A percentile compares a stretch with the other conserved stretches of the same genome.
Evolutionary conservation across 92 coral and sea anemone genomes (phyloP).

Genomic region (Palythoa caribaeorum): DNA sequence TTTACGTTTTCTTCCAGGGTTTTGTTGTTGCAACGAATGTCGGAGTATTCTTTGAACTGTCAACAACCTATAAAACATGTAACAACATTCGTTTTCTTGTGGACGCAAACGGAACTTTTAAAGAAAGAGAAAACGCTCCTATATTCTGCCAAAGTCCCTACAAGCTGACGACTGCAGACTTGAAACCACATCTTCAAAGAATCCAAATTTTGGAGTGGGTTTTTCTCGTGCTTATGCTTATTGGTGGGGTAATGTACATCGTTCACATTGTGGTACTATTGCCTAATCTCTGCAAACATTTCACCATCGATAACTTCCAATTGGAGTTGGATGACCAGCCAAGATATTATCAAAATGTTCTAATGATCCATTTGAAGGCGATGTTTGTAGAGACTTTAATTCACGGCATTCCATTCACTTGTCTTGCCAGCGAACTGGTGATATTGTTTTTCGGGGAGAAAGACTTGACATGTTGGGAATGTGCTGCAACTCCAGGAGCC

Average conservation of each 20-base stretch:
- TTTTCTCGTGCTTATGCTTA: conserved; percentile 66
- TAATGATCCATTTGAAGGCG: conserved; percentile 74
- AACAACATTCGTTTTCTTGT: conserved; percentile 62
- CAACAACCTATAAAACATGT: conserved; percentile 65
- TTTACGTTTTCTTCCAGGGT: conserved; percentile 80
- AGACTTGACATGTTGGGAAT: conserved; percentile 85
- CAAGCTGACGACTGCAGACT: conserved; percentile 48
- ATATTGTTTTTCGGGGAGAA: conserved; percentile 80
- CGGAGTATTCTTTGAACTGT: conserved; percentile 77
- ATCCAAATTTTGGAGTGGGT: conserved; percentile 77
- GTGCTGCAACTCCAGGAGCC: conserved; percentile 57
- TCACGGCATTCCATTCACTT: conserved; percentile 87
- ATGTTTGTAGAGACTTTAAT: conserved; percentile 81
- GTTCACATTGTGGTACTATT: conserved; percentile 74
- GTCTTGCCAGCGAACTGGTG: conserved; percentile 74
- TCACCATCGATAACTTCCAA: conserved; percentile 69
- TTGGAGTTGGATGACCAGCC: conserved; percentile 75
- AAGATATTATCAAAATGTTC: conserved; percentile 75
- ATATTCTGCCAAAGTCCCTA: conserved; percentile 63
- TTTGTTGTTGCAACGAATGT: conserved; percentile 81
- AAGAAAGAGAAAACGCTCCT: conserved; percentile 27
- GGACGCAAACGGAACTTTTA: conserved; percentile 46
- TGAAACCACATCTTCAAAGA: conserved; percentile 59
- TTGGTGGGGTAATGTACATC: conserved; percentile 74
- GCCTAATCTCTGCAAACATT: conserved; percentile 83